These are phyloP conservation scores for Rhopalosiphum padi DNA, from an alignment of 1,140 invertebrate genomes.

Conservation along the genomic window DNA sequence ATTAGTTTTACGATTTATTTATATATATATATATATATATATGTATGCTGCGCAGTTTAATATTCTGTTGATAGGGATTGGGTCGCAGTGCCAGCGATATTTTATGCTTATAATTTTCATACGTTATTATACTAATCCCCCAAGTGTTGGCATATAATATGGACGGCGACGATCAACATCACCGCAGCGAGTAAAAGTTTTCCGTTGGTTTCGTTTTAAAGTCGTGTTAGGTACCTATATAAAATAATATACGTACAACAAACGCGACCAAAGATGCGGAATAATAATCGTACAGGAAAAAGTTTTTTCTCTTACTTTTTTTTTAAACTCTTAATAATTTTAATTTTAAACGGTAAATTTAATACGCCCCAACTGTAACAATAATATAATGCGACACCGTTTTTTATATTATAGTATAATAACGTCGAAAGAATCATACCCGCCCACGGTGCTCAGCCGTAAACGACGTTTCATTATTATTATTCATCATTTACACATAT, in stretches of 20 bases:
- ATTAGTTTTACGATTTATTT: no score
- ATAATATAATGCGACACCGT: not conserved
- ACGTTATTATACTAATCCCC: conserved; percentile 3
- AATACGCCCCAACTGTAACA: not conserved
- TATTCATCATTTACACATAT: not conserved
- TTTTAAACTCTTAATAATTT: not conserved
- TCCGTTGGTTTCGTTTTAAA: not conserved
- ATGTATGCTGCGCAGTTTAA: not conserved
- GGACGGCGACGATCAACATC: not conserved
- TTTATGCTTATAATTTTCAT: not conserved
- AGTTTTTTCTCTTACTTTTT: not conserved
- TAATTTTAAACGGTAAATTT: conserved; percentile 4
- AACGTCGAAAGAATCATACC: not conserved
- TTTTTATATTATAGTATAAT: not conserved
- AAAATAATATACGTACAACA: no score
- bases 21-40: not conserved
- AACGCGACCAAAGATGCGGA: not conserved
- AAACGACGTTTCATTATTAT: conserved; percentile 5
- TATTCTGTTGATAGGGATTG: not conserved
- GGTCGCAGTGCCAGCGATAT: not conserved
- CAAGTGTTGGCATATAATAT: not conserved
- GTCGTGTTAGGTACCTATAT: not conserved
- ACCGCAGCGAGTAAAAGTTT: not conserved
- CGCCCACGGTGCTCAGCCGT: no score
- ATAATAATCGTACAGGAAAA: not conserved